Percentiles rank a stretch among this genome's conserved stretches.
These are phyloP conservation scores for Stichodactyla helianthus DNA, from an alignment of 64 coral and sea anemone species.

Conservation along the genomic window DNA sequence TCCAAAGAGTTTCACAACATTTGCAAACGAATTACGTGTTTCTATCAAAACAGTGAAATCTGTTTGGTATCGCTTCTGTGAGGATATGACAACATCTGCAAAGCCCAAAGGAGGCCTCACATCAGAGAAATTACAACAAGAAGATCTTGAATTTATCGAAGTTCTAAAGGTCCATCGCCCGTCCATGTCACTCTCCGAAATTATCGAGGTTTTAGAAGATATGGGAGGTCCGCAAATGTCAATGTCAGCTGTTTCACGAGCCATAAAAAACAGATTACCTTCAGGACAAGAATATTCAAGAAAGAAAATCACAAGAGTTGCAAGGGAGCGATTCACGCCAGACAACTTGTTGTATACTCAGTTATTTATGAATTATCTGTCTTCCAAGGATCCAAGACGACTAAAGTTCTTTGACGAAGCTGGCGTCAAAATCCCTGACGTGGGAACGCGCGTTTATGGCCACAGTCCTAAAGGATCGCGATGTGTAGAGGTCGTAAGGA, in stretches of 20 bases:
- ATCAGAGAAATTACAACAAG: conserved; percentile 13
- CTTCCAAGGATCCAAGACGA: conserved; percentile 26
- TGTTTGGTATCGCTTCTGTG: conserved; percentile 31
- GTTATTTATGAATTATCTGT: conserved; percentile 38
- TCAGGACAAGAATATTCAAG: conserved; percentile 18
- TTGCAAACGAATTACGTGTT: too few relatives aligned
- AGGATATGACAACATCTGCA: not conserved
- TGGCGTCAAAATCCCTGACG: conserved; percentile 33
- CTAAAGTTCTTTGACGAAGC: conserved; percentile 52
- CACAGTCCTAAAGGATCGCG: conserved; percentile 11
- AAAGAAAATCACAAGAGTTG: conserved; percentile 30
- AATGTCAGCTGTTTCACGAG: not conserved
- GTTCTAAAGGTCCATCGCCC: too few relatives aligned
- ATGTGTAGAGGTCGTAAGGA: not conserved
- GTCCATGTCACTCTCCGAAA: too few relatives aligned
- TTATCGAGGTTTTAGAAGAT: conserved; percentile 5
- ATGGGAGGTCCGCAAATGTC: conserved; percentile 13
- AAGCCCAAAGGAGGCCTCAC: conserved; percentile 4
- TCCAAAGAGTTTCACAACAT: too few relatives aligned
- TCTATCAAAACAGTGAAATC: too few relatives aligned
- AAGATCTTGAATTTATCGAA: conserved; percentile 40
- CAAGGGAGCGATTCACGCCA: conserved; percentile 18
- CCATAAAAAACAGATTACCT: conserved; percentile 10
- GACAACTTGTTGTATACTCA: conserved; percentile 38
- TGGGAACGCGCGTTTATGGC: conserved; percentile 34